phyloP scores from a whole-genome alignment of 2,113 vertebrate genomes.

The Gymnarchus niloticus region DNA sequence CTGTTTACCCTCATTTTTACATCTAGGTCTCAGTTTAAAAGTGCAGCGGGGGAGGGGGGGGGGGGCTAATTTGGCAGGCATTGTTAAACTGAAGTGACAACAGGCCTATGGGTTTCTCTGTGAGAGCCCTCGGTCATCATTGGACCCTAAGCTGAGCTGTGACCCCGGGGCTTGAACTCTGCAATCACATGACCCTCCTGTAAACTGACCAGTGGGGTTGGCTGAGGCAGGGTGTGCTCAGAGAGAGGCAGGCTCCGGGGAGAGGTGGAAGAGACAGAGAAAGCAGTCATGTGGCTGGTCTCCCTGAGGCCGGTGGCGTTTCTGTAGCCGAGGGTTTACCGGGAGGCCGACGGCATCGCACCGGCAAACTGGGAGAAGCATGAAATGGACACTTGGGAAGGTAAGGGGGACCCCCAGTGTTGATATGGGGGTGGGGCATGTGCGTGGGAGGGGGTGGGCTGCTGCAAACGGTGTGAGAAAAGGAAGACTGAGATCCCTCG shows the following conservation, averaged over 20 bases:
- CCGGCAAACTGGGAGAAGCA: conserved; percentile 67
- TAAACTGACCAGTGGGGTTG: conserved; percentile 81
- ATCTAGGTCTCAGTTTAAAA: conserved; percentile 49
- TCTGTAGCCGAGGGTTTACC: conserved; percentile 57
- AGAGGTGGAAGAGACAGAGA: conserved; percentile 37
- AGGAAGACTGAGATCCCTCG: neutral
- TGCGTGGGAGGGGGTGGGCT: neutral
- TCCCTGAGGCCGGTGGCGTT: conserved; percentile 47
- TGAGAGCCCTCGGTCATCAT: conserved; percentile 86
- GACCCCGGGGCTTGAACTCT: conserved; percentile 92
- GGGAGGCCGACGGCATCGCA: conserved; percentile 70
- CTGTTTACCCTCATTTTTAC: conserved; percentile 54
- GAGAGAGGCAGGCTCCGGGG: conserved; percentile 61
- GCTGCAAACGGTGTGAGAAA: neutral
- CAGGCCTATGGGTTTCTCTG: conserved; percentile 84
- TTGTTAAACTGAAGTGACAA: conserved; percentile 69
- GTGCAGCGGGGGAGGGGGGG: conserved; percentile 37
- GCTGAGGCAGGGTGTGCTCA: conserved; percentile 59
- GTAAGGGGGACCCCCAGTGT: conserved; percentile 52
- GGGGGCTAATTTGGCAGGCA: conserved; percentile 54
- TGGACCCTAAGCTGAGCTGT: conserved; percentile 73
- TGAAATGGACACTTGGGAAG: conserved; percentile 94
- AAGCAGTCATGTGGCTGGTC: conserved; percentile 63
- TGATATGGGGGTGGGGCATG: neutral
- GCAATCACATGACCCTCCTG: conserved; percentile 81